A percentile compares a stretch with the other conserved stretches of the same genome.
Evolutionary conservation across 2,797 vertebrate genomes (phyloP).

Genomic region (Gymnocypris eckloni): DNA sequence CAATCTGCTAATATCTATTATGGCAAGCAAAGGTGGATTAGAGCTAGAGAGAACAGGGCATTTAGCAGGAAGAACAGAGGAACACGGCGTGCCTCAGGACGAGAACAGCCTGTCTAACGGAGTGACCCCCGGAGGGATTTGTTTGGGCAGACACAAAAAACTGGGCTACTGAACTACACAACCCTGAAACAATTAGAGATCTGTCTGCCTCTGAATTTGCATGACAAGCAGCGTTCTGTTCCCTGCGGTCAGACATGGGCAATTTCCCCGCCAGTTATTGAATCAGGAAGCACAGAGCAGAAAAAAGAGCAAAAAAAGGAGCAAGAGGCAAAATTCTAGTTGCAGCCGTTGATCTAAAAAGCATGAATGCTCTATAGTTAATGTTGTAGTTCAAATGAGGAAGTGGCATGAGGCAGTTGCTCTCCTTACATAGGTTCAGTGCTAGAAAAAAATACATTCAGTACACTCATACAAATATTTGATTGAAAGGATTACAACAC

Average conservation of each 20-base stretch:
- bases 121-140: slow-evolving; percentile 54
- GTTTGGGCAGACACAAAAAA: slow-evolving; percentile 62
- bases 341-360: slow-evolving; percentile 19
- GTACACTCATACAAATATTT: not conserved
- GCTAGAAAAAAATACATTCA: not conserved
- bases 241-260: slow-evolving; percentile 49
- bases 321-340: not conserved
- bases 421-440: not conserved
- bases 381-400: slow-evolving; percentile 51
- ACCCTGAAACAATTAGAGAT: slow-evolving; percentile 72
- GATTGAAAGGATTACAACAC: not conserved
- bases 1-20: slow-evolving; percentile 57
- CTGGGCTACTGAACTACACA: slow-evolving; percentile 53
- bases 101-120: slow-evolving; percentile 60
- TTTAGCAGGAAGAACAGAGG: slow-evolving; percentile 60
- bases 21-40: slow-evolving; percentile 55
- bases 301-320: not conserved
- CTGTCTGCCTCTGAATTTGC: slow-evolving; percentile 69
- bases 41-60: slow-evolving; percentile 71
- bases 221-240: slow-evolving; percentile 65
- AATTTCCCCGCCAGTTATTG: slow-evolving; percentile 54
- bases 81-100: slow-evolving; percentile 66
- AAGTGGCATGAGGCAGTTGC: slow-evolving; percentile 56
- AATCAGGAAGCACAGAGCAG: slow-evolving; percentile 48
- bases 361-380: slow-evolving; percentile 8